Base-by-base conservation (phyloP, 2,113 vertebrate species). In the Halichoeres trimaculatus region DNA sequence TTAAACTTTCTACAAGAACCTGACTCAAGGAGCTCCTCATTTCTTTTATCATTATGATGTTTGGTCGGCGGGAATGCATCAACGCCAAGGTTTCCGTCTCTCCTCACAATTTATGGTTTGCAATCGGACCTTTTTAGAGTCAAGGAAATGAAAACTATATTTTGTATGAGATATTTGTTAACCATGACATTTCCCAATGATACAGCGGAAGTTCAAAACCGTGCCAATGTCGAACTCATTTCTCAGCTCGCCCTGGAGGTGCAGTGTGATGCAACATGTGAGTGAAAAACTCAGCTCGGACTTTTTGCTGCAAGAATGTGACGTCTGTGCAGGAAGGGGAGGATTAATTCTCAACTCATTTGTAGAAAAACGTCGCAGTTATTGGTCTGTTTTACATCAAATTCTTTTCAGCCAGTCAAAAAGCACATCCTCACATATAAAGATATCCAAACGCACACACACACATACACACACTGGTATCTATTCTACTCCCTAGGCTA, bases 231-330 rank as follows among this genome's bases (percentile, higher is more conserved):
- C 56, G 23, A 62, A 80, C 35, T 40, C 1, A 52, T 55, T 83
- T 63, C 40, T 40, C 73, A 50, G 70, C 64, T 59, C 5, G 2
- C 35, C 43, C 24, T 47, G 40, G 65, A 74, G 54, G 10, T 45
- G 8, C 19, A 22, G 47, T 14, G 30, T 74, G 61, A 74, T 68
- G 54, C 65, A 83, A 77, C 51, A 24, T 2, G 43, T 59, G 68
- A 16, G 45, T 20, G 20, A 7, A 52, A 23, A 66, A 38, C 17
- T 65, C 20, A 0, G 56, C 55, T 59, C 47, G 41, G 47, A 69
- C 55, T 51, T 43, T 20, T 11, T 22, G 65, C 51, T 43, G 51
- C 62, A 53, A 71, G 45, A 41, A 3, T 23, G 10, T 19, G 36
- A 76, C 72, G 80, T 59, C 12, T 52, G 41, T 2, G 12, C 43